A percentile compares a stretch with the other conserved stretches of the same genome.
phyloP scores from a whole-genome alignment of 2,888 invertebrate species.

The Drosophila mettleri region DNA sequence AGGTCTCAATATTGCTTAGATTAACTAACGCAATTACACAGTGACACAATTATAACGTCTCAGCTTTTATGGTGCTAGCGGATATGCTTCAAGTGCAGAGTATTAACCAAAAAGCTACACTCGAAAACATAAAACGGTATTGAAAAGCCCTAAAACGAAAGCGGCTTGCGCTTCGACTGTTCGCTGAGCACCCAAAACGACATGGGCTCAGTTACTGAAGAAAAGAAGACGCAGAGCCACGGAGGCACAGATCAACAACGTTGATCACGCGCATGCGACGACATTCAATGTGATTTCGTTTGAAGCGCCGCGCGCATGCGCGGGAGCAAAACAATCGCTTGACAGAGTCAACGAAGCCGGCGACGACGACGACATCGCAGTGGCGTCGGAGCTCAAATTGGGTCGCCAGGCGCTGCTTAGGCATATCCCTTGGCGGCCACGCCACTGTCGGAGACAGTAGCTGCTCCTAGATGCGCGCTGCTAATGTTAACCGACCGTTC shows the following conservation, averaged over 20 bases:
- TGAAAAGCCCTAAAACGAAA: constrained; percentile 78
- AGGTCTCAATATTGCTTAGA: background rate
- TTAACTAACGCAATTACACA: background rate
- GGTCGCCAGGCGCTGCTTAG: constrained; percentile 51
- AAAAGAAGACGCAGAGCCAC: constrained; percentile 13
- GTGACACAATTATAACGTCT: background rate
- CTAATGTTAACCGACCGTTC: constrained; percentile 65
- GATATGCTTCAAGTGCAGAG: constrained; percentile 26
- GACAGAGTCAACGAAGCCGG: constrained; percentile 52
- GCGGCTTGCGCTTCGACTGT: constrained; percentile 48
- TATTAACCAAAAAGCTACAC: constrained; percentile 54
- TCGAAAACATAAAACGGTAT: constrained; percentile 68
- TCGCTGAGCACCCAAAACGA: constrained; percentile 62
- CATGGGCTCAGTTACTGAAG: constrained; percentile 20
- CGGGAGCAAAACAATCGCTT: constrained; percentile 79
- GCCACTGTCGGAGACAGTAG: constrained; percentile 51
- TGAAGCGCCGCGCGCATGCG: constrained; percentile 79
- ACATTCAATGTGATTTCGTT: constrained; percentile 82
- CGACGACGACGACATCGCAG: constrained; percentile 45
- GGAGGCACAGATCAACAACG: constrained; percentile 76
- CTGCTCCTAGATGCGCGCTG: constrained; percentile 64
- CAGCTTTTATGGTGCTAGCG: background rate
- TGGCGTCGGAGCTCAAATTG: constrained; percentile 68
- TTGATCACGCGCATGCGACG: constrained; percentile 82
- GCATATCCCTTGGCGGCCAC: constrained; percentile 52